A percentile compares a stretch with the other conserved stretches of the same genome.
phyloP scores from a whole-genome alignment of 2,888 invertebrate species.

The Crioceris asparagi region DNA sequence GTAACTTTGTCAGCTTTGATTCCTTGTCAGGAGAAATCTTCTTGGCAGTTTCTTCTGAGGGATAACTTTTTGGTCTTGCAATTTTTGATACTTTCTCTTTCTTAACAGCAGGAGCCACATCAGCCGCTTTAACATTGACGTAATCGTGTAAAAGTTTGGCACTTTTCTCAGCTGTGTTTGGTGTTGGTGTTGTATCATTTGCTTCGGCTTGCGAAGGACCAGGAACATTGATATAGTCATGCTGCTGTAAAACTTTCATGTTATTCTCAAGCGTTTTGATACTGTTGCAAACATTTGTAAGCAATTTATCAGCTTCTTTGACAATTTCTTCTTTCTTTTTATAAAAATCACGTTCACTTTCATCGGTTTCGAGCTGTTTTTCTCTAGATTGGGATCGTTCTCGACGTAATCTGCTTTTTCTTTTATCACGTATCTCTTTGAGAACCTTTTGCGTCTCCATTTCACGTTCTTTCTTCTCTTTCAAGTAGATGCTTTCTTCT shows the following conservation, averaged over 20 bases:
- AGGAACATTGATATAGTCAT: constrained; percentile 29
- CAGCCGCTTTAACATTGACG: constrained; percentile 25
- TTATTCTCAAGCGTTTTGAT: constrained; percentile 31
- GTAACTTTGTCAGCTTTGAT: constrained; percentile 36
- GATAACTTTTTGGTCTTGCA: constrained; percentile 47
- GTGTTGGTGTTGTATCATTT: background rate
- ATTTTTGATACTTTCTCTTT: constrained; percentile 39
- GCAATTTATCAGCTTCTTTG: constrained; percentile 26
- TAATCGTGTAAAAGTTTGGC: constrained; percentile 24
- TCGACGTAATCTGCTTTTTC: constrained; percentile 31
- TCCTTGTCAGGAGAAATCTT: constrained; percentile 45
- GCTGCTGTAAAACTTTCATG: constrained; percentile 23
- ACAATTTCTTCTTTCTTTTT: constrained; percentile 11
- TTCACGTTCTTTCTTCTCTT: constrained; percentile 54
- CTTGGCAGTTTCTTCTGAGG: constrained; percentile 36
- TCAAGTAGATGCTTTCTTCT: constrained; percentile 52
- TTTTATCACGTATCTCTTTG: constrained; percentile 56
- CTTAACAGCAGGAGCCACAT: constrained; percentile 21
- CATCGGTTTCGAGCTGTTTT: constrained; percentile 10
- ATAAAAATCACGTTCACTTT: constrained; percentile 11
- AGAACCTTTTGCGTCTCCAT: constrained; percentile 57
- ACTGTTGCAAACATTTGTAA: constrained; percentile 29
- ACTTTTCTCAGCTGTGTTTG: constrained; percentile 1
- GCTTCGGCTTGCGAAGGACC: constrained; percentile 9
- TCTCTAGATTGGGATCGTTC: constrained; percentile 31